Evolutionary conservation across 2,888 invertebrate species (phyloP).

Genomic region (Drosophila emarginata): DNA sequence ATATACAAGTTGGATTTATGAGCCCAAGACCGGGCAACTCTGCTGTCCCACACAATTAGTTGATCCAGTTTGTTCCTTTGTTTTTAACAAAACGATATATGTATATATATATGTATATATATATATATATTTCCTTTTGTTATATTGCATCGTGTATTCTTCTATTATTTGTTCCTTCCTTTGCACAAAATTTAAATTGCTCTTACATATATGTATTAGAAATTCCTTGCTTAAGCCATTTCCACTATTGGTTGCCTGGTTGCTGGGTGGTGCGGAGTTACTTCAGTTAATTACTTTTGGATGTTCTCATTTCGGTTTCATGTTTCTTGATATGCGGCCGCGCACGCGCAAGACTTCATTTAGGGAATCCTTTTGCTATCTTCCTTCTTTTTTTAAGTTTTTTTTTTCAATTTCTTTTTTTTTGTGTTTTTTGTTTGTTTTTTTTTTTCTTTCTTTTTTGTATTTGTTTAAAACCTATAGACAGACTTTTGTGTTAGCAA

Average conservation of each 20-base stretch:
- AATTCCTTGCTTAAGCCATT: constrained; percentile 15
- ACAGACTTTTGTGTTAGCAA: constrained; percentile 62
- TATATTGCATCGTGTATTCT: neutral
- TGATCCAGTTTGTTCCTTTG: neutral
- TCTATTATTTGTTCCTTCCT: constrained; percentile 2
- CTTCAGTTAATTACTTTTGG: constrained; percentile 39
- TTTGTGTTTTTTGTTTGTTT: neutral
- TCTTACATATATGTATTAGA: constrained; percentile 38
- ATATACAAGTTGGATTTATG: constrained; percentile 27
- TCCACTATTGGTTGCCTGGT: constrained; percentile 24
- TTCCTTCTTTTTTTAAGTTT: neutral
- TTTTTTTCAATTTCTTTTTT: neutral
- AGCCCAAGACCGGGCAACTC: constrained; percentile 7
- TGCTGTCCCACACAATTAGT: neutral
- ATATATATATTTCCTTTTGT: neutral
- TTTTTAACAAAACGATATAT: neutral
- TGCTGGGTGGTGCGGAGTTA: constrained; percentile 44
- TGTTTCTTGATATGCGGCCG: constrained; percentile 53
- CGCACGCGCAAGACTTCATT: constrained; percentile 57
- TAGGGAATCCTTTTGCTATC: neutral
- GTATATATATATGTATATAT: neutral
- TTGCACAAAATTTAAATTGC: constrained; percentile 24
- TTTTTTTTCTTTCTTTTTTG: neutral
- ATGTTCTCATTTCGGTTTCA: constrained; percentile 27
- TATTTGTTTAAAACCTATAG: constrained; percentile 40